These are phyloP conservation scores for Idaea aversata DNA, from an alignment of 2,888 invertebrate species.

Conservation along the genomic window DNA sequence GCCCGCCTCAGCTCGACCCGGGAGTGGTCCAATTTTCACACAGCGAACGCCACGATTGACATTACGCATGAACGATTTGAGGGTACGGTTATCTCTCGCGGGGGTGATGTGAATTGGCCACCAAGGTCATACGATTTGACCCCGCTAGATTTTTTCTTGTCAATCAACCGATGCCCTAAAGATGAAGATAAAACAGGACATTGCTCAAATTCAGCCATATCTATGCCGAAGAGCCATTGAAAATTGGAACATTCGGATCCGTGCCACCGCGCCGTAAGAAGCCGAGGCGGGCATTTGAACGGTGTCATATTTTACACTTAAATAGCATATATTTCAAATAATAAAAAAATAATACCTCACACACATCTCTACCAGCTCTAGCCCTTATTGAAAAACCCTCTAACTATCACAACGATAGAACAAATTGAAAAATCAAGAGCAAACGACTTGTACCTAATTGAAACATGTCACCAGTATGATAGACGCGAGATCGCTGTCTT, in stretches of 20 bases:
- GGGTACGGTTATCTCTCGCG: constrained; percentile 21
- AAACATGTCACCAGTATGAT: constrained; percentile 53
- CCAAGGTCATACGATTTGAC: constrained; percentile 22
- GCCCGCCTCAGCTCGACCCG: too few species aligned
- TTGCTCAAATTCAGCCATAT: constrained; percentile 42
- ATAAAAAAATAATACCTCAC: too few species aligned
- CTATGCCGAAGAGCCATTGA: constrained; percentile 40
- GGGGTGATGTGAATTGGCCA: constrained; percentile 21
- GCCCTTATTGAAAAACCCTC: background rate
- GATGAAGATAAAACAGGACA: constrained; percentile 37
- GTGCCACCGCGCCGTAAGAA: constrained; percentile 24
- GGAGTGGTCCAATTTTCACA: background rate
- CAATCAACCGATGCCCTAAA: constrained; percentile 34
- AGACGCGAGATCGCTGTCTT: constrained; percentile 58
- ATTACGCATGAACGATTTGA: constrained; percentile 11
- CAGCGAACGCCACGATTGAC: constrained; percentile 16
- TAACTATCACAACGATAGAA: constrained; percentile 8
- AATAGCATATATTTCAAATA: too few species aligned
- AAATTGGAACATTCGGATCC: constrained; percentile 37
- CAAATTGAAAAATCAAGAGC: constrained; percentile 21
- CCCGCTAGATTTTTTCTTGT: constrained; percentile 21
- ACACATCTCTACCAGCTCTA: too few species aligned
- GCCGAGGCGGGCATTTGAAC: too few species aligned
- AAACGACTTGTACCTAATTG: constrained; percentile 35
- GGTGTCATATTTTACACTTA: background rate